These are phyloP conservation scores for Didymodactylos carnosus DNA, from an alignment of 2,888 invertebrate species.

Conservation along the genomic window DNA sequence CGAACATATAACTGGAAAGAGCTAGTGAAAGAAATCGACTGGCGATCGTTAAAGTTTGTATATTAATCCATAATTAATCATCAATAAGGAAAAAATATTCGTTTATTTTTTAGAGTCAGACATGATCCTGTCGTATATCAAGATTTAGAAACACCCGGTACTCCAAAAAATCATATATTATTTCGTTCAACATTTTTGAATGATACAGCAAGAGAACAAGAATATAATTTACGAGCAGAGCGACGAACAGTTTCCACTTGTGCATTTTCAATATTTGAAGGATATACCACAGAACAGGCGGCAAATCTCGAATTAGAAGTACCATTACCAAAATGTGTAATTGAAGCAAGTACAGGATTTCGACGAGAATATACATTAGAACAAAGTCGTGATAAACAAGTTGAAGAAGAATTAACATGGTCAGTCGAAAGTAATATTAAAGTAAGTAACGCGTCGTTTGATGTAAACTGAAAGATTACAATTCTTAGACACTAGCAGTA, in stretches of 20 bases:
- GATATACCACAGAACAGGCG: conserved; percentile 1
- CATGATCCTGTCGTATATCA: background rate
- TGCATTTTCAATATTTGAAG: conserved; percentile 7
- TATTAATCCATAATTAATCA: background rate
- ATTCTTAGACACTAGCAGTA: no score
- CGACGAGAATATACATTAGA: conserved; percentile 11
- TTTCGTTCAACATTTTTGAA: conserved; percentile 13
- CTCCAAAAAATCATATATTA: conserved; percentile 9
- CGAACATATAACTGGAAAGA: conserved; percentile 9
- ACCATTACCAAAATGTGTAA: conserved; percentile 5
- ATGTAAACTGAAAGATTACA: no score
- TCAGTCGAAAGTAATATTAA: conserved; percentile 11
- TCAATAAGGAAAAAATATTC: no score
- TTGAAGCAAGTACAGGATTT: conserved; percentile 12
- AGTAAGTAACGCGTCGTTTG: no score
- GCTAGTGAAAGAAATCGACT: conserved; percentile 6
- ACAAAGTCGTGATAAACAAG: background rate
- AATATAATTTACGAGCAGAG: conserved; percentile 7
- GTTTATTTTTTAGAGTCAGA: background rate
- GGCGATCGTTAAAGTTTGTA: conserved; percentile 5
- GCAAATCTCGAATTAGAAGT: conserved; percentile 9
- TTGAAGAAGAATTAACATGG: conserved; percentile 13
- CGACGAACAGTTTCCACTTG: conserved; percentile 10
- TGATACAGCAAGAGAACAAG: conserved; percentile 10
- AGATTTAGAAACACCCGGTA: background rate